These are phyloP conservation scores for Mercenaria mercenaria DNA, from an alignment of 1,140 invertebrate species.

Conservation along the genomic window DNA sequence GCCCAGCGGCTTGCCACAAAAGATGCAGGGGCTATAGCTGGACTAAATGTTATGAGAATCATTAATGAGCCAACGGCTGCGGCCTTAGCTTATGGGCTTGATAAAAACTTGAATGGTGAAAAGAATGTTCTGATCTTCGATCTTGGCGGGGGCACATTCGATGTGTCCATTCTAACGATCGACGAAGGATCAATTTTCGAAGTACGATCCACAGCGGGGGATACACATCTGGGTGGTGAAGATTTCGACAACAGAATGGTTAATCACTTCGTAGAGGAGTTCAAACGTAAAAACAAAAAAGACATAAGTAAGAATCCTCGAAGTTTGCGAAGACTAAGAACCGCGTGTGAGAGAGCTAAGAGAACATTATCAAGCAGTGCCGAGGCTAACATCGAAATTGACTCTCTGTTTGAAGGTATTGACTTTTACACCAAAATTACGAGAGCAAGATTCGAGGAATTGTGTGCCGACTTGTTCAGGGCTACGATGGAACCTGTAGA, in stretches of 20 bases:
- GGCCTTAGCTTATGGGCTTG: conserved; percentile 87
- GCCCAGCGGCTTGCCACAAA: conserved; percentile 86
- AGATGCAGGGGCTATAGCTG: conserved; percentile 86
- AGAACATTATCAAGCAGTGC: conserved; percentile 97
- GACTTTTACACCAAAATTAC: conserved; percentile 99
- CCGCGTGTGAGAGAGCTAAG: conserved; percentile 98
- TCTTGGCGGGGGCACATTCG: conserved; percentile 82
- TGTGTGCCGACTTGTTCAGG: conserved; percentile 95
- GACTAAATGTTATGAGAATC: conserved; percentile 87
- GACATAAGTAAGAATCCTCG: conserved; percentile 96
- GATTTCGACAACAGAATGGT: conserved; percentile 90
- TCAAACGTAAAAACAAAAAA: conserved; percentile 95
- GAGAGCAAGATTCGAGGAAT: conserved; percentile 90
- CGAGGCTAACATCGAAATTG: conserved; percentile 92
- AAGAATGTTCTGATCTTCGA: conserved; percentile 79
- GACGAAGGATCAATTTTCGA: conserved; percentile 90
- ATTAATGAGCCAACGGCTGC: conserved; percentile 87
- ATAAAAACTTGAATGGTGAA: conserved; percentile 87
- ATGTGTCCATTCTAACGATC: conserved; percentile 82
- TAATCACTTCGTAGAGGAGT: conserved; percentile 91
- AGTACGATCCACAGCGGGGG: conserved; percentile 91
- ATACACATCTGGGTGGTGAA: conserved; percentile 90
- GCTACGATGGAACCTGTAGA: conserved; percentile 97
- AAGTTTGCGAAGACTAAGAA: conserved; percentile 95
- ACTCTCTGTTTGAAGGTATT: conserved; percentile 97